Evolutionary conservation across 2,888 invertebrate species (phyloP).

Genomic region (Tetragonula carbonaria): DNA sequence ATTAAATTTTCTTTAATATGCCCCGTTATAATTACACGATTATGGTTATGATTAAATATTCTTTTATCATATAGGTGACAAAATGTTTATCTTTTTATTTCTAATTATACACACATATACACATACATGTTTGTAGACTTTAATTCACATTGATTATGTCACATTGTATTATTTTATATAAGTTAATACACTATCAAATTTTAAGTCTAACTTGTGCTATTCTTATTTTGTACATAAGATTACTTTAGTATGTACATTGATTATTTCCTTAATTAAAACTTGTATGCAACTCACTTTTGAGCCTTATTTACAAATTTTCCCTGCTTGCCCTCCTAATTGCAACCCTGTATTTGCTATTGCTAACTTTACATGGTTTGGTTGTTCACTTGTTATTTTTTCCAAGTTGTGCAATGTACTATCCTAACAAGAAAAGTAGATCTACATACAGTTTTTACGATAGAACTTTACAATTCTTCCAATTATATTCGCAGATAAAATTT

Average conservation of each 20-base stretch:
- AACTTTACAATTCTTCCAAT: slow-evolving; percentile 22
- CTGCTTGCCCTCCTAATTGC: slow-evolving; percentile 77
- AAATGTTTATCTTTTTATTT: slow-evolving; percentile 44
- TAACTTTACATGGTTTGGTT: slow-evolving; percentile 67
- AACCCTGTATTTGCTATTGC: slow-evolving; percentile 63
- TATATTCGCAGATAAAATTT: background rate
- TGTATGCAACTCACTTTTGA: slow-evolving; percentile 81
- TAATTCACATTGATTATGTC: slow-evolving; percentile 31
- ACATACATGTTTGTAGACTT: slow-evolving; percentile 42
- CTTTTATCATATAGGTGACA: slow-evolving; percentile 32
- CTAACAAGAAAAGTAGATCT: slow-evolving; percentile 47
- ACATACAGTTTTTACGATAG: slow-evolving; percentile 17
- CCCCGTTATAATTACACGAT: slow-evolving; percentile 19
- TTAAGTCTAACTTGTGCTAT: slow-evolving; percentile 74
- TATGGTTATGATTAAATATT: background rate
- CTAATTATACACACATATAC: slow-evolving; percentile 23
- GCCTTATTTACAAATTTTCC: slow-evolving; percentile 81
- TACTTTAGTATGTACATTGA: slow-evolving; percentile 82
- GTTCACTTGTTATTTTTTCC: slow-evolving; percentile 49
- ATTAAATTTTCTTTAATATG: slow-evolving; percentile 20
- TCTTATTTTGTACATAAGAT: slow-evolving; percentile 80
- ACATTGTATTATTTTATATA: slow-evolving; percentile 70
- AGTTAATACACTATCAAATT: slow-evolving; percentile 71
- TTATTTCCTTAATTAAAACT: slow-evolving; percentile 82
- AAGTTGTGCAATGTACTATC: slow-evolving; percentile 40